Evolutionary conservation across 1,140 invertebrate genomes (phyloP).

Genomic region (Meloidogyne hapla): DNA sequence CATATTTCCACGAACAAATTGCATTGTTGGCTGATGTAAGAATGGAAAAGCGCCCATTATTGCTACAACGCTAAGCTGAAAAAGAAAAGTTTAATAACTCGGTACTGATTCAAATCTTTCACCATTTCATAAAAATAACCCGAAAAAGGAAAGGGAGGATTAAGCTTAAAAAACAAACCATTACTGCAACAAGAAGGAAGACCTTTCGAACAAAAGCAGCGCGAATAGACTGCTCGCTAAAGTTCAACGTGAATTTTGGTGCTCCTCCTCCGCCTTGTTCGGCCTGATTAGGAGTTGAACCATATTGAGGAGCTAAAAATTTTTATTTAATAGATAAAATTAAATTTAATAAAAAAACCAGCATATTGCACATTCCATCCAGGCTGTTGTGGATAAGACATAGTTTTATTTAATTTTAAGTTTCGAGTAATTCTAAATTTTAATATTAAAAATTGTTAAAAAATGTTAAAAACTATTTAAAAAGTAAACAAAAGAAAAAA

Average conservation of each 20-base stretch:
- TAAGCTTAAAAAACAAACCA: constrained; percentile 48
- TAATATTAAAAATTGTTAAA: neutral
- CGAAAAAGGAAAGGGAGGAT: neutral
- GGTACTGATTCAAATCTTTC: no score
- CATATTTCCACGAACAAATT: constrained; percentile 38
- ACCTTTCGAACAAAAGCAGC: constrained; percentile 61
- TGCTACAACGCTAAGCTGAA: constrained; percentile 57
- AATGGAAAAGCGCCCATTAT: constrained; percentile 59
- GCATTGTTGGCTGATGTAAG: constrained; percentile 48
- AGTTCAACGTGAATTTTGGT: constrained; percentile 31
- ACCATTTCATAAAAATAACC: no score
- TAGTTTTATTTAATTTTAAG: neutral
- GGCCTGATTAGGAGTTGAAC: neutral
- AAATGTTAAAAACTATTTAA: neutral
- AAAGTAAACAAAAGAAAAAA: no score
- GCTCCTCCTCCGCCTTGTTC: constrained; percentile 31
- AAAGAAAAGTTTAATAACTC: neutral
- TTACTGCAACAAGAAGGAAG: constrained; percentile 56
- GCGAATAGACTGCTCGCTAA: constrained; percentile 53
- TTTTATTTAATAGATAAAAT: neutral
- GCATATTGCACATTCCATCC: constrained; percentile 22
- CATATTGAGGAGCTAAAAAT: neutral
- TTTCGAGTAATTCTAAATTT: neutral
- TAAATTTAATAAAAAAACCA: constrained; percentile 11
- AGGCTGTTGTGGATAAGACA: constrained; percentile 19